A percentile compares a stretch with the other conserved stretches of the same genome.
phyloP scores from a whole-genome alignment of 2,888 invertebrate species.

The Dynastes tityus region DNA sequence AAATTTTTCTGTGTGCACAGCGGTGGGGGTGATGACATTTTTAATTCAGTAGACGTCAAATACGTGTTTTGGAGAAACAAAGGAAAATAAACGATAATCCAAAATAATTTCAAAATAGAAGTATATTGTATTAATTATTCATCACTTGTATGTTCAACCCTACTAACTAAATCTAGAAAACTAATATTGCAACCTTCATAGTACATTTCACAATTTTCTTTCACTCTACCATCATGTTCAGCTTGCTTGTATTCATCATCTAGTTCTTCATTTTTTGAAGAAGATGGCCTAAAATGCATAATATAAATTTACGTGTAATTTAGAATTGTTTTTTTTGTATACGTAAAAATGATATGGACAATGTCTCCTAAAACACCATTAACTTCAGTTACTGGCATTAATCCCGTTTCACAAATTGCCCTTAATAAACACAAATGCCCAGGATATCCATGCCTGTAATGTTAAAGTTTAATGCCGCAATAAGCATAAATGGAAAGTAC shows the following conservation, averaged over 20 bases:
- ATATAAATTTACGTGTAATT: conserved; percentile 7
- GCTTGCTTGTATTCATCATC: conserved; percentile 59
- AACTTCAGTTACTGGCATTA: conserved; percentile 77
- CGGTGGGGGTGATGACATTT: too few relatives aligned
- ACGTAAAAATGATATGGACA: conserved; percentile 82
- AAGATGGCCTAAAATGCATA: conserved; percentile 75
- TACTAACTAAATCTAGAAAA: conserved; percentile 73
- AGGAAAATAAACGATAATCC: too few relatives aligned
- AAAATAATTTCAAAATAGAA: too few relatives aligned
- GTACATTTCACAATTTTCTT: conserved; percentile 73
- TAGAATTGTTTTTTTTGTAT: conserved; percentile 62
- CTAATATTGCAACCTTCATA: conserved; percentile 72
- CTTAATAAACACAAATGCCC: conserved; percentile 81
- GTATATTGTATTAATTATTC: not conserved
- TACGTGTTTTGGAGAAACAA: too few relatives aligned
- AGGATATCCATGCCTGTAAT: conserved; percentile 75
- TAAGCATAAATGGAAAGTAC: conserved; percentile 43
- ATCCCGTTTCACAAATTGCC: conserved; percentile 83
- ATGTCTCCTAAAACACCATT: conserved; percentile 80
- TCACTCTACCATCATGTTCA: conserved; percentile 62
- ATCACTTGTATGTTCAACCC: conserved; percentile 55
- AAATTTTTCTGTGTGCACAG: too few relatives aligned
- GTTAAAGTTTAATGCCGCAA: conserved; percentile 51
- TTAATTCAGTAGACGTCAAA: too few relatives aligned
- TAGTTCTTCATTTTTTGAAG: conserved; percentile 70